These are phyloP conservation scores for Antechinus flavipes DNA, from an alignment of 2,113 vertebrate genomes.

Conservation along the genomic window DNA sequence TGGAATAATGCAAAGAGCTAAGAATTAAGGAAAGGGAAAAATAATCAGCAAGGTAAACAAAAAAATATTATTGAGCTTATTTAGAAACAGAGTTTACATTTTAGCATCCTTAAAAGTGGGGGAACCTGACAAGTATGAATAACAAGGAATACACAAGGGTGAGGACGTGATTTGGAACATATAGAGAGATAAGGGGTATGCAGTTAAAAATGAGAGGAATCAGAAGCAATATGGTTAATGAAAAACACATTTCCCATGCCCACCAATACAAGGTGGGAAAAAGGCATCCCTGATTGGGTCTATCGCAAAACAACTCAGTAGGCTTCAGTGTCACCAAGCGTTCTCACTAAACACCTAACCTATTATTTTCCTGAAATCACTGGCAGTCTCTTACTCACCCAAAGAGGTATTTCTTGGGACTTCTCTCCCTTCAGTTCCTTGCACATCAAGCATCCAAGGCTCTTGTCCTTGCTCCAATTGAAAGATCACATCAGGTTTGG, in stretches of 20 bases:
- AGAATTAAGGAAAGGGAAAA: neutral
- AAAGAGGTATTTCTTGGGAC: neutral
- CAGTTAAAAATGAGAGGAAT: neutral
- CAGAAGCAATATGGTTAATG: neutral
- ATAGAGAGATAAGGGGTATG: neutral
- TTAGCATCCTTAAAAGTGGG: neutral
- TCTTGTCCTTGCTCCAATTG: conserved; percentile 25
- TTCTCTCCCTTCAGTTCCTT: conserved; percentile 6
- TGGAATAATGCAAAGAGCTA: neutral
- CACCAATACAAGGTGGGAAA: neutral
- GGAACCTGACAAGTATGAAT: neutral
- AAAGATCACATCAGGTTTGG: conserved; percentile 34
- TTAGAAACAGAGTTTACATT: neutral
- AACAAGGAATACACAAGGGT: neutral
- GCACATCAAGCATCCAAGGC: conserved; percentile 11
- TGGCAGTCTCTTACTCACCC: neutral
- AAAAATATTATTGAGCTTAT: neutral
- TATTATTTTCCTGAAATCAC: neutral
- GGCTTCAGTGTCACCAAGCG: too few species aligned
- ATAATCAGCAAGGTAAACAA: neutral
- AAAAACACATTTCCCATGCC: neutral
- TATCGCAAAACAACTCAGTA: neutral
- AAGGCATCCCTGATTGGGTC: neutral
- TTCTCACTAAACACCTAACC: neutral
- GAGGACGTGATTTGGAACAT: neutral